phyloP scores from a whole-genome alignment of 2,113 vertebrate species.

The Mugil cephalus region DNA sequence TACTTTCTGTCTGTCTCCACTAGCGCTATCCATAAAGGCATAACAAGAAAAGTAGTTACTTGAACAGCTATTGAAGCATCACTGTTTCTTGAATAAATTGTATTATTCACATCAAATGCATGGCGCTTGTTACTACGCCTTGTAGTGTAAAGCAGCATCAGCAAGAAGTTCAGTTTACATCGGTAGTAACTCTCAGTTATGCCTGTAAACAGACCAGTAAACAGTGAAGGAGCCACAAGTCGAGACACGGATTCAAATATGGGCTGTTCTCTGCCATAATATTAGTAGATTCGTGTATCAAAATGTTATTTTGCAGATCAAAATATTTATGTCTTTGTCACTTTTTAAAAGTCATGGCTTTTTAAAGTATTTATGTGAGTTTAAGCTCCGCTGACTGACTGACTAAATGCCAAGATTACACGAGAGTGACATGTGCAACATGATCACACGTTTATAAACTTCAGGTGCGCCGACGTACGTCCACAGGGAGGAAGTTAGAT shows the following conservation, averaged over 20 bases:
- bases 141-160: not conserved
- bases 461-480: not conserved
- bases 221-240: not conserved
- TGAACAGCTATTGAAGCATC: not conserved
- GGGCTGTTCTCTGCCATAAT: no score
- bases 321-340: no score
- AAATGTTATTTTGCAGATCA: no score
- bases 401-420: no score
- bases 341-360: no score
- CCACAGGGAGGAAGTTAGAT: slow-evolving; percentile 21
- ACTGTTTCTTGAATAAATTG: not conserved
- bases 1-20: no score
- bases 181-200: not conserved
- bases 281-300: no score
- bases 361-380: no score
- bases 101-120: not conserved
- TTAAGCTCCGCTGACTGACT: no score
- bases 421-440: no score
- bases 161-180: not conserved
- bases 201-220: not conserved
- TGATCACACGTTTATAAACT: not conserved
- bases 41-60: not conserved
- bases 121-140: not conserved
- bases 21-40: no score
- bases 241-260: not conserved